phyloP scores from a whole-genome alignment of 2,888 invertebrate species.

The Chloroclystis v-ata region DNA sequence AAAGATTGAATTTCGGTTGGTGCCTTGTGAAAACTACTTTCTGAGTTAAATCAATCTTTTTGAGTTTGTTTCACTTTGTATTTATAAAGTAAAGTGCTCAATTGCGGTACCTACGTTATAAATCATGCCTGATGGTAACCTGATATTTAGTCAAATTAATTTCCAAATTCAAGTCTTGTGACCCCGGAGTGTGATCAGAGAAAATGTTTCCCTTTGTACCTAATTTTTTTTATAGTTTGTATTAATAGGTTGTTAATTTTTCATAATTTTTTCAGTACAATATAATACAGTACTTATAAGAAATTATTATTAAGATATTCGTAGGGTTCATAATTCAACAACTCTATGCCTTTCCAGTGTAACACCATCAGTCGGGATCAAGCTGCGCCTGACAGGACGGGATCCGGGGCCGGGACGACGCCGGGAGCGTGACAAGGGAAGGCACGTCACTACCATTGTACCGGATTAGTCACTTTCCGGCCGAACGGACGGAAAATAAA shows the following conservation, averaged over 20 bases:
- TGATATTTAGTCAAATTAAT: no score
- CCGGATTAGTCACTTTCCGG: conserved; percentile 35
- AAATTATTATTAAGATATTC: neutral
- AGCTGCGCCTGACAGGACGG: conserved; percentile 12
- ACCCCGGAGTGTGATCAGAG: no score
- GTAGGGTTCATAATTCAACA: neutral
- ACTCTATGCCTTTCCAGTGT: neutral
- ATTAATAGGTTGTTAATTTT: no score
- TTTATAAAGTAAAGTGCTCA: no score
- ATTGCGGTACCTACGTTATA: no score
- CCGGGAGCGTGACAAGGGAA: conserved; percentile 42
- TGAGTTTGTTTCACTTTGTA: neutral
- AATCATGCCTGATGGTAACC: no score
- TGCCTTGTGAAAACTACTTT: neutral
- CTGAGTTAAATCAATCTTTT: neutral
- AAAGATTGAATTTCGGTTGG: neutral
- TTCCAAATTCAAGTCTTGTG: no score
- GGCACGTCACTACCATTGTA: conserved; percentile 43
- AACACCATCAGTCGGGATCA: conserved; percentile 4
- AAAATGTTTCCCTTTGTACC: no score
- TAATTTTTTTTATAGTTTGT: no score
- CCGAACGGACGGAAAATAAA: conserved; percentile 18
- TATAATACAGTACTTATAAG: no score
- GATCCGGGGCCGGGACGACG: conserved; percentile 12
- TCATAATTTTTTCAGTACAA: no score